Evolutionary conservation across 2,797 vertebrate species (phyloP), one percentile per base, ranked within the genome.

Genomic region (Anabas testudineus): DNA sequence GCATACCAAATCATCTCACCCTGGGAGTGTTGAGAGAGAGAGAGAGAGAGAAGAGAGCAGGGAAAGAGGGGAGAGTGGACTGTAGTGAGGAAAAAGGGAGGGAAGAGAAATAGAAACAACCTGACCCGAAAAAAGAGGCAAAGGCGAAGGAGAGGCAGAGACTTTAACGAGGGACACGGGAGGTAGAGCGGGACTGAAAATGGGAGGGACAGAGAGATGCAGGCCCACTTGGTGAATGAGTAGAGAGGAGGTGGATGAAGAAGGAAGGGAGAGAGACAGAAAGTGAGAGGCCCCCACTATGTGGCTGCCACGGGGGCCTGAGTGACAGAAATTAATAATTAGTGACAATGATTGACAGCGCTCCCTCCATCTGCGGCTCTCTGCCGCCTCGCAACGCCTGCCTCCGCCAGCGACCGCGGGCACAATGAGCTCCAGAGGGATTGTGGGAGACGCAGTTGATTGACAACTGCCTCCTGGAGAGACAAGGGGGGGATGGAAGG

Each of bases 271-370:
- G 67, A 69, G 78, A 82, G 86, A 68, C 10, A 32, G 81, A 67
- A 80, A 78, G 87, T 80, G 81, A n/a, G 76, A 85, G 90, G 89
- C 83, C 82, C 82, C 79, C 30, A 43, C 82, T 85, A 82, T 64
- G 86, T 88, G 88, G 95, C 95, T 94, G 95, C 96, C 95, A 96
- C 79, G 90, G 96, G 95, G 96, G 95, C 93, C 94, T 98, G 97
- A 99, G 97, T 99, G 98, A 98, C 97, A 99, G 97, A 97, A 97
- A 97, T 97, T 99, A 99, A 99, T 99, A 98, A 98, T 98, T 97
- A 98, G 97, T 98, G 97, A 99, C 97, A 98, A 96, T 99, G 98
- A 99, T 96, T 99, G 98, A 96, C 98, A 97, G 97, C 84, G 84
- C 94, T 92, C 95, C 92, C 96, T 97, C 96, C 95, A 95, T 96